These are phyloP conservation scores for Hydractinia symbiolongicarpus DNA, from an alignment of 30 jellyfish, hydroid and myxozoan species.

Conservation along the genomic window DNA sequence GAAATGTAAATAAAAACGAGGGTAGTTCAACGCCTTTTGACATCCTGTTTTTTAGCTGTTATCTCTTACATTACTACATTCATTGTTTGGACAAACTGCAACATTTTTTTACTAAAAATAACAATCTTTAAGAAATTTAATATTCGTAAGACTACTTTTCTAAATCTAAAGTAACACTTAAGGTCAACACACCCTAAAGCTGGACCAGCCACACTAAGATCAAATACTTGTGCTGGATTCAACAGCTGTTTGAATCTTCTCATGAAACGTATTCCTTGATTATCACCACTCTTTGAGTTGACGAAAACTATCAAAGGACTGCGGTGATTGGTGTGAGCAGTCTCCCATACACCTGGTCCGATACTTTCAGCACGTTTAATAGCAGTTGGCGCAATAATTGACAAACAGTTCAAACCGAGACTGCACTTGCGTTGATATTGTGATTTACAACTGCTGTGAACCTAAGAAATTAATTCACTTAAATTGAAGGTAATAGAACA, in stretches of 20 bases:
- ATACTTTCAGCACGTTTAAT: slow-evolving; percentile 64
- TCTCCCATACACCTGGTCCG: slow-evolving; percentile 92
- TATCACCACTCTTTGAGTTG: slow-evolving; percentile 98
- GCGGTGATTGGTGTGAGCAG: slow-evolving; percentile 21
- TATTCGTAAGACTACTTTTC: too few species aligned
- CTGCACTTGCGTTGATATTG: slow-evolving; percentile 62
- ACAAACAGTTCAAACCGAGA: slow-evolving; percentile 73
- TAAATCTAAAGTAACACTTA: background rate
- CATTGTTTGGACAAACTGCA: too few species aligned
- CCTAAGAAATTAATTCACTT: slow-evolving; percentile 30
- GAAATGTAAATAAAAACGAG: too few species aligned
- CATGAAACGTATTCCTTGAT: slow-evolving; percentile 94
- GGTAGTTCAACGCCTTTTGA: too few species aligned
- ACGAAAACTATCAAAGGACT: slow-evolving; percentile 94
- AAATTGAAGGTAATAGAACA: background rate
- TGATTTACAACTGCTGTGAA: slow-evolving; percentile 70
- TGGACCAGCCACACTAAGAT: slow-evolving; percentile 96
- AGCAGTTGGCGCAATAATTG: slow-evolving; percentile 84
- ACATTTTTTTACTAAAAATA: too few species aligned
- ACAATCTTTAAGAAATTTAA: too few species aligned
- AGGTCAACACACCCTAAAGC: slow-evolving; percentile 56
- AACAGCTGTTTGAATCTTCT: slow-evolving; percentile 75
- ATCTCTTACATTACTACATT: too few species aligned
- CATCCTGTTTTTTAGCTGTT: too few species aligned
- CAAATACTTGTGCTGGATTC: slow-evolving; percentile 97